A percentile compares a stretch with the other conserved stretches of the same genome.
Evolutionary conservation across 2,888 invertebrate species (phyloP).

Genomic region (Agapostemon virescens): DNA sequence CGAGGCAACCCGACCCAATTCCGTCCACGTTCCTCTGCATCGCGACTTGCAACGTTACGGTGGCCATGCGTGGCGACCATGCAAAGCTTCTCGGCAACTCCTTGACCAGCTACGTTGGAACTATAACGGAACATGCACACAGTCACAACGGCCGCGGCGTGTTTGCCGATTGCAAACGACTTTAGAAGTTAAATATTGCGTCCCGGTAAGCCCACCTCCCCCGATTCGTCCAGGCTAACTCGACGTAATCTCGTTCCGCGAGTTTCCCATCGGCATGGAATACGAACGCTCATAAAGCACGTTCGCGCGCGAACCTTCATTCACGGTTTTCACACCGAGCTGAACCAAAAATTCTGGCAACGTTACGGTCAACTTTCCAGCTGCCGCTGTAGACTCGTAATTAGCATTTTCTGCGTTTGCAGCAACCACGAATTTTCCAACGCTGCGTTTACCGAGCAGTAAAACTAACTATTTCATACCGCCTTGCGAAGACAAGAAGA

Average conservation of each 20-base stretch:
- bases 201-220: background rate
- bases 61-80: conserved; percentile 50
- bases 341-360: background rate
- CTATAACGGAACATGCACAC: conserved; percentile 58
- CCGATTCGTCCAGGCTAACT: conserved; percentile 41
- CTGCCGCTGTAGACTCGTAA: background rate
- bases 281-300: conserved; percentile 31
- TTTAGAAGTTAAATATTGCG: conserved; percentile 50
- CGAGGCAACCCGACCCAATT: conserved; percentile 43
- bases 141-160: conserved; percentile 19
- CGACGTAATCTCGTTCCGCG: conserved; percentile 36
- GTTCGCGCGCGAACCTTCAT: background rate
- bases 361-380: background rate
- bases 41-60: conserved; percentile 42
- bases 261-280: conserved; percentile 30
- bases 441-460: no score
- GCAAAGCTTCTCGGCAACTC: conserved; percentile 30
- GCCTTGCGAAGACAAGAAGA: no score
- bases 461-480: no score
- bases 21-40: conserved; percentile 38
- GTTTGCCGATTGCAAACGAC: conserved; percentile 50
- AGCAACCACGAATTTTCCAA: no score
- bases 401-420: no score
- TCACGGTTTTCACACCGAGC: background rate
- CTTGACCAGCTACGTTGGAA: conserved; percentile 37